Evolutionary conservation across 2,113 vertebrate species (phyloP), one percentile per base, ranked within the genome.

Genomic region (Cygnus buccinator): DNA sequence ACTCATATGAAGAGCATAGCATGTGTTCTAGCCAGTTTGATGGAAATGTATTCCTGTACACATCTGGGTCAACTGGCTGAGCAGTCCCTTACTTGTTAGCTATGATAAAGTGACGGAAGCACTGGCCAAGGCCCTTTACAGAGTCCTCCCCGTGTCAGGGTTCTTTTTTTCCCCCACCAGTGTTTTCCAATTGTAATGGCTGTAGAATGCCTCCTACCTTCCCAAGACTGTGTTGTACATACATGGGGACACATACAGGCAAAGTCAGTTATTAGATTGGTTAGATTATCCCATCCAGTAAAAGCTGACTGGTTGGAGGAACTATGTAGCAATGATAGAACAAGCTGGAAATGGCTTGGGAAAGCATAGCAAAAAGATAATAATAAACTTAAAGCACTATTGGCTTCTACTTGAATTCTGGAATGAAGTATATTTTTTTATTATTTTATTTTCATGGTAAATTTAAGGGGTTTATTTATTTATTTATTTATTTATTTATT

Each of bases 311-410:
- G 25, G 8, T 11, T 35, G 23, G 21, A 78, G 39, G 50, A 44
- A 50, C 29, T 19, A 5, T 2, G 20, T 62, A 13, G 43, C 23
- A 13, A 52, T 52, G 50, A 52, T 23, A 7, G 23, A 52, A 52
- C 23, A 26, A 52, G 13, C 50, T 77, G 59, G 55, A 77, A 23
- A 35, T 9, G 14, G 41, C 23, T 87, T 77, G 33, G 26, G 6
- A 7, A 15, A 43, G 11, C 54, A 59, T 12, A 70, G 59, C 43
- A 29, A 58, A 83, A 83, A 52, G 13, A 8, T 41, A 57, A 63
- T 13, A 37, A 37, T 14, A 22, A 14, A 5, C 4, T 41, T 41
- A 0, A 11, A 66, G 23, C 28, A 39, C 13, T 1, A 1, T 10
- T 43, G 9, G 6, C 68, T 81, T 74, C 50, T 44, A 31, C 5